Evolutionary conservation across 2,113 vertebrate species (phyloP), one percentile per base, ranked within the genome.

Genomic region (Anoura caudifer): DNA sequence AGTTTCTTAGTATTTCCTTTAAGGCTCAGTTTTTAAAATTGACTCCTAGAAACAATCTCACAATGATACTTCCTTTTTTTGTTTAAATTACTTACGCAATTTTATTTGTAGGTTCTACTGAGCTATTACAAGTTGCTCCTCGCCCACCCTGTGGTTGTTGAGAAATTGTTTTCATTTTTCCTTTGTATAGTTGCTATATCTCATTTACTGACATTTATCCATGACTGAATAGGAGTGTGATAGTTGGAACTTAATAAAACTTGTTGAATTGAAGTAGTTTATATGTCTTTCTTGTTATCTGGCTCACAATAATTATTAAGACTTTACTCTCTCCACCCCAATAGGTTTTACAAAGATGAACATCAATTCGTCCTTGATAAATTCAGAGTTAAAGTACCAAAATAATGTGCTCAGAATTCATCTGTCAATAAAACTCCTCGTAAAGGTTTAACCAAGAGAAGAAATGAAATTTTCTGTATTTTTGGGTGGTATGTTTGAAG

Each of bases 191-290:
- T 93, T 96, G 28, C 52, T 96, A 5, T 83, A 86, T 80, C n/a
- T 96, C 41, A 84, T 47, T 52, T 54, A 82, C 38, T 69, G 90
- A 36, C 77, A 24, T 83, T 97, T 90, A 47, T 67, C 26, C 4
- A 0, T 90, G 86, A 22, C 43, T 67, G 28, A 38, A 2, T 91
- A 24, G 56, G 50, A 91, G 10, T 45, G 4, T 83, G 31, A 4
- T 75, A 43, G 31, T 85, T 92, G 59, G 45, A 88, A 59, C 22
- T 67, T 92, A 36, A 67, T 89, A 76, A 93, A 93, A 90, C 80
- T 91, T 95, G 72, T 94, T 95, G 84, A 79, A 81, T 94, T 75
- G 33, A 86, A 93, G 43, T 89, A 63, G 19, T 13, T 76, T 87
- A n/a, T 92, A 50, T 19, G 7, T 80, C 22, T 91, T 89, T 67